Evolutionary conservation across 2,888 invertebrate species (phyloP), one percentile per base, ranked within the genome.

Genomic region (Caenorhabditis panamensis): DNA sequence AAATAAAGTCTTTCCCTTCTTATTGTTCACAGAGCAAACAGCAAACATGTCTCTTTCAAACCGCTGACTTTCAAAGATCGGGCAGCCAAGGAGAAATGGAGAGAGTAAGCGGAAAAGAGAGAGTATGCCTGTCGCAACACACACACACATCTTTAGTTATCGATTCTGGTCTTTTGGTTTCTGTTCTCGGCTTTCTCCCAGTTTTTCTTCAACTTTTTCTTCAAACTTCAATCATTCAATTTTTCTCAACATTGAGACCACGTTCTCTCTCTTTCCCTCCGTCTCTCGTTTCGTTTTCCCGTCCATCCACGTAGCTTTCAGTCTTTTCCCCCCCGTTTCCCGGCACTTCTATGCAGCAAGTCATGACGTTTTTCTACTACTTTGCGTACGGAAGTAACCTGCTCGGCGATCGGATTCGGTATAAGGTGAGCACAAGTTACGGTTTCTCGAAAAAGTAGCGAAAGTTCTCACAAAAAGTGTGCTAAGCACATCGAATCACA

Each of bases 371-470:
- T 58, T 89, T 89, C 84, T 89, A 84, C 68, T 89, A 89, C 75
- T 89, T 89, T 69, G 88, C 89, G 1, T 89, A 82, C 56, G 89
- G 89, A 22, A 87, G 87, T 59, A 89, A 89, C 64, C 67, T 89
- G 37, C 73, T 89, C 41, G 81, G 79, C 22, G 87, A 89, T 31
- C 80, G 89, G 56, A 89, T 89, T 54, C 83, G 87, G 36, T 84
- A 88, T 36, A 85, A 82, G 82, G 62, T 62, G 61, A 61, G 44
- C 20, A 24, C 31, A 20, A 31, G 36, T 59, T 26, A 41, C 44
- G 22, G n/a, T 20, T 44, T 20, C 9, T 20, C 37, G n/a, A n/a
- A n/a, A n/a, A n/a, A 49, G n/a, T 18, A 37, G 51, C 51, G 31
- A 63, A 51, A 36, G 89, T 88, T 16, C n/a, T n/a, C n/a, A n/a